These are phyloP conservation scores for Tamias sibiricus DNA, from an alignment of 2,113 vertebrate species.

Conservation along the genomic window DNA sequence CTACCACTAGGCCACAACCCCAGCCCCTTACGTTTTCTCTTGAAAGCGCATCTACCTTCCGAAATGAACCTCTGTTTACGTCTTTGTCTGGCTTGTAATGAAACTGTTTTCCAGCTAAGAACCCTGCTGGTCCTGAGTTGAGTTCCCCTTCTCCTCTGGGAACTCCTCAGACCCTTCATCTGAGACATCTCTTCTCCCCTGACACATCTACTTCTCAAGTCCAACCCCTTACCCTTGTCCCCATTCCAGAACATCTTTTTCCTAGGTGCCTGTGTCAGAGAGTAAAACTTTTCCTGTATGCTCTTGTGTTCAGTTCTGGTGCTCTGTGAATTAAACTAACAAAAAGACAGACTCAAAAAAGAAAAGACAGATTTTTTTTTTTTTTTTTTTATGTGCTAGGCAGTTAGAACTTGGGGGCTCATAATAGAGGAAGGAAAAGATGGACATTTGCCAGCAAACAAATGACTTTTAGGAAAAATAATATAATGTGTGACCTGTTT, in stretches of 20 bases:
- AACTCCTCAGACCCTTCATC: no score
- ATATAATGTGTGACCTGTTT: background rate
- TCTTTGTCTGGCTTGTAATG: no score
- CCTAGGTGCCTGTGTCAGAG: background rate
- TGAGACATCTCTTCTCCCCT: no score
- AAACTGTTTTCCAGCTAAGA: no score
- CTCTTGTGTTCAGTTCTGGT: background rate
- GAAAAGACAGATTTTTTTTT: background rate
- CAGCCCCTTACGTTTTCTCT: no score
- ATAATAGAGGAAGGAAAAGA: background rate
- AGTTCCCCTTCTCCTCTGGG: no score
- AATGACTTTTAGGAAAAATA: constrained; percentile 18
- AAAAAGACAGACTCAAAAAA: background rate
- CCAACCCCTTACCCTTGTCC: background rate
- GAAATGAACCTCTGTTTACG: no score
- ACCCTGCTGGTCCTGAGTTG: no score
- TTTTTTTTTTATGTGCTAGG: background rate
- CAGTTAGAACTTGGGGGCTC: background rate
- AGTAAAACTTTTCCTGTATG: background rate
- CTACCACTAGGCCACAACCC: no score
- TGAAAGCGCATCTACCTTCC: no score
- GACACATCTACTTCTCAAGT: background rate
- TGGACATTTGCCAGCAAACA: background rate
- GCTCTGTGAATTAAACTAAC: background rate
- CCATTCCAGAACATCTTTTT: background rate